Evolutionary conservation across 2,113 vertebrate species (phyloP), one percentile per base, ranked within the genome.

Genomic region (Microtus richardsoni): DNA sequence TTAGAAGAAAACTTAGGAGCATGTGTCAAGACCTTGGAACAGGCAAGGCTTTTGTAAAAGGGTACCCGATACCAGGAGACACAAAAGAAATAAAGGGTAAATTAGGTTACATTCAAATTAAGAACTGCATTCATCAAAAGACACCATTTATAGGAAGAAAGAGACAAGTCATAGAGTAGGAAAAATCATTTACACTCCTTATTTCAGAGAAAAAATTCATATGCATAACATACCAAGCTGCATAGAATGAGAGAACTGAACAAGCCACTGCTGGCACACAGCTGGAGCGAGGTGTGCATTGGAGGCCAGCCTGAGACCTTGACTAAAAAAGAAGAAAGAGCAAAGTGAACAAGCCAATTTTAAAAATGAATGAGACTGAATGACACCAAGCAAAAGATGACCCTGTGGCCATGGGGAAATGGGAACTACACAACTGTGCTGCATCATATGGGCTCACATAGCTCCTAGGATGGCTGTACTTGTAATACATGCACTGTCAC

Each of bases 1-100:
- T 97, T 96, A 97, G 91, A 52, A 96, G 86, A 95, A 95, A 96
- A 96, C 52, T 93, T 94, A 92, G 62, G 78, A 97, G 73, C 95
- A 93, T 83, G 91, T 95, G 91, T 95, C 96, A 89, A 84, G 78
- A 96, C 96, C 93, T 93, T 94, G 70, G 83, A 94, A 89, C 58
- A 95, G 54, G 47, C 83, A 83, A 94, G 79, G 79, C 96, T 93
- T 93, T 96, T 84, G 91, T 77, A 92, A 80, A 94, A 96, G 73
- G 82, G 47, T 71, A 82, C 58, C 92, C 52, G 70, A 66, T 75
- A 79, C 64, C 28, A 89, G 17, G 73, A 94, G 89, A 68, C 54
- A 49, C 64, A 88, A 95, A 64, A 91, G 80, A 75, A 92, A 95
- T 80, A 90, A 83, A 77, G 22, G 77, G 91, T 91, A 95, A 91